These are phyloP conservation scores for Pteria penguin DNA, from an alignment of 2,888 invertebrate species.

Conservation along the genomic window DNA sequence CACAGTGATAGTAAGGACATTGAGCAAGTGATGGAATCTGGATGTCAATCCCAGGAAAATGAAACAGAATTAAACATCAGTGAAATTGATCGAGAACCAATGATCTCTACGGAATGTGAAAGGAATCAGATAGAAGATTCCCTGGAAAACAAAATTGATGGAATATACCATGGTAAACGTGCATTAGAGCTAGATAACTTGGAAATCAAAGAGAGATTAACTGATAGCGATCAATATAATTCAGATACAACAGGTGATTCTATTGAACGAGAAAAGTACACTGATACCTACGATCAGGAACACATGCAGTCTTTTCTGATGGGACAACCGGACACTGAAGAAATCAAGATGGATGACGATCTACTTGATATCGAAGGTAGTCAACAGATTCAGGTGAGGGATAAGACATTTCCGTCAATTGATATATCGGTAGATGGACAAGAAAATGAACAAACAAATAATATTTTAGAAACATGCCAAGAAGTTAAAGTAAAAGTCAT, in stretches of 20 bases:
- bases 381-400: neutral
- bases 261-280: constrained; percentile 34
- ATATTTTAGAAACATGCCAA: constrained; percentile 45
- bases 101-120: neutral
- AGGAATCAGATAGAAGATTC: constrained; percentile 44
- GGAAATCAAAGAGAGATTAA: neutral
- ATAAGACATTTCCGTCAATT: neutral
- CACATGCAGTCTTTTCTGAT: neutral
- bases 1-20: constrained; percentile 52
- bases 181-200: constrained; percentile 61
- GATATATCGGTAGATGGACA: constrained; percentile 36
- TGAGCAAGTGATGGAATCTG: constrained; percentile 31
- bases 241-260: constrained; percentile 20
- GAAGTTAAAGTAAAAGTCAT: constrained; percentile 4
- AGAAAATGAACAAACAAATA: constrained; percentile 53
- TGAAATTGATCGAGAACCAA: constrained; percentile 7
- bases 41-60: constrained; percentile 47
- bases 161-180: constrained; percentile 69
- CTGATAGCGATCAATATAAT: constrained; percentile 17
- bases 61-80: constrained; percentile 41
- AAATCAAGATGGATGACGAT: neutral
- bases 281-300: constrained; percentile 30
- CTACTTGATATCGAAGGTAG: neutral
- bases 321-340: constrained; percentile 22
- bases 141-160: constrained; percentile 42